A percentile compares a stretch with the other conserved stretches of the same genome.
Evolutionary conservation across 2,888 invertebrate genomes (phyloP).

Genomic region (Imbricaverruca yamaguchii): DNA sequence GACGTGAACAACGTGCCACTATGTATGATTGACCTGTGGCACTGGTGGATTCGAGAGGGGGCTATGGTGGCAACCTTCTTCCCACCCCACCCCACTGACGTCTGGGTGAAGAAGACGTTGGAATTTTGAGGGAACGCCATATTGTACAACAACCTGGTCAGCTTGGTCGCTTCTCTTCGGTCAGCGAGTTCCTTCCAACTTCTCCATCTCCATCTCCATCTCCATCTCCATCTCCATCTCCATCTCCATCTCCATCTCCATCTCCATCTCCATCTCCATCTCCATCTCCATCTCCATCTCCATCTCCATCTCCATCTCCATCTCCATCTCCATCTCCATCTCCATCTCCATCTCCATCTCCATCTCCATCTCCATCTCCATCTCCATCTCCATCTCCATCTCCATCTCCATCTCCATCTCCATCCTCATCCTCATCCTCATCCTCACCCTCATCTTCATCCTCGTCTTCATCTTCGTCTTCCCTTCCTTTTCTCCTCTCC

Average conservation of each 20-base stretch:
- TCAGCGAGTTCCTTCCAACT: no score
- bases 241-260: conserved; percentile 10
- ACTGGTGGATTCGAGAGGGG: no score
- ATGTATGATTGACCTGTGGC: no score
- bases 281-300: conserved; percentile 13
- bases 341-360: neutral
- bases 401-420: neutral
- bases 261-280: conserved; percentile 18
- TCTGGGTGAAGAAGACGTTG: no score
- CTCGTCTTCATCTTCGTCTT: neutral
- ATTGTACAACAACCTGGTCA: no score
- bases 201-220: neutral
- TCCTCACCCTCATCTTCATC: conserved; percentile 4
- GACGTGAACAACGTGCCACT: no score
- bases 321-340: conserved; percentile 15
- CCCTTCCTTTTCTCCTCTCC: neutral
- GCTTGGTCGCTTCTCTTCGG: no score
- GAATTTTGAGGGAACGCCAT: no score
- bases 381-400: neutral
- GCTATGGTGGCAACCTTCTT: no score
- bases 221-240: neutral
- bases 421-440: no score
- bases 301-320: neutral
- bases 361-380: neutral
- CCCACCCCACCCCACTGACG: no score